A percentile compares a stretch with the other conserved stretches of the same genome.
Conservation (phyloP, 2,113 vertebrate species). For the Phalacrocorax aristotelis region DNA sequence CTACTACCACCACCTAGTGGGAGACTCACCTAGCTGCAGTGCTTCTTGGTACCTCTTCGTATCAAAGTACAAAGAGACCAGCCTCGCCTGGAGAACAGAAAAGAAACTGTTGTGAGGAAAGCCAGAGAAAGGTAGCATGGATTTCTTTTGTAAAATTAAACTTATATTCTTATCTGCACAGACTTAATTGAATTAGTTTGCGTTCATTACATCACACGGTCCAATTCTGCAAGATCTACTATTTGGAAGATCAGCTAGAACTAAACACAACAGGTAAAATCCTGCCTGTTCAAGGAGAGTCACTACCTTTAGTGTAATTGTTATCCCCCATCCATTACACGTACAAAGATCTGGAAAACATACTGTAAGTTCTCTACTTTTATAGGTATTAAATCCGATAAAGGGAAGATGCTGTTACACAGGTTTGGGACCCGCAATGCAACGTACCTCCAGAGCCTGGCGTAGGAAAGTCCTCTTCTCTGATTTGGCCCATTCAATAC, state of each 20-base stretch:
- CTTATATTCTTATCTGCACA: not conserved
- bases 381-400: not conserved
- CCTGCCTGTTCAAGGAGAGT: not conserved
- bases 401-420: not conserved
- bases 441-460: constrained; percentile 92
- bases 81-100: constrained; percentile 86
- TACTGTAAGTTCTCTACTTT: not conserved
- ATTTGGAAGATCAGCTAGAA: not conserved
- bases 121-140: constrained; percentile 33
- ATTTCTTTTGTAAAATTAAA: not conserved
- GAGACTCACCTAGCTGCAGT: constrained; percentile 89
- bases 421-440: not conserved
- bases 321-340: accelerated
- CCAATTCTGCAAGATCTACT: not conserved
- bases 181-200: not conserved
- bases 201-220: accelerated
- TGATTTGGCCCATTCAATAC: constrained; percentile 98
- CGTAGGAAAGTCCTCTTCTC: constrained; percentile 98
- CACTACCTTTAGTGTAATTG: not conserved
- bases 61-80: constrained; percentile 97
- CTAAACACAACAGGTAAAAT: not conserved
- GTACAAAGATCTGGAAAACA: not conserved
- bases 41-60: constrained; percentile 98
- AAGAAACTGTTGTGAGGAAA: constrained; percentile 37
- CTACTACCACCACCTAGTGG: constrained; percentile 49